Evolutionary conservation across 2,888 invertebrate genomes (phyloP).

Genomic region (Amblyteles armatorius): DNA sequence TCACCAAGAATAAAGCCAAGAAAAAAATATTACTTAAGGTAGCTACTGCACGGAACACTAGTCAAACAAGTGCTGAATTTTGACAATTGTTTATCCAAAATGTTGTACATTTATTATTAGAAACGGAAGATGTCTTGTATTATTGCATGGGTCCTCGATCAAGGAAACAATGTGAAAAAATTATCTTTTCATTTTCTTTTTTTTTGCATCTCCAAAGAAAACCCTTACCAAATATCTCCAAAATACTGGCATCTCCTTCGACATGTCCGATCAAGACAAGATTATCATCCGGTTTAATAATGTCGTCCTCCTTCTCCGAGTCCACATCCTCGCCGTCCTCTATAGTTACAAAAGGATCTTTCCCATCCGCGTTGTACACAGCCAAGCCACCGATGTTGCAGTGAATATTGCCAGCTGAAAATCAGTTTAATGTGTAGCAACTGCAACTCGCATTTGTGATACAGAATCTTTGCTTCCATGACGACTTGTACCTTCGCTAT

Average conservation of each 20-base stretch:
- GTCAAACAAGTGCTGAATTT: no score
- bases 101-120: no score
- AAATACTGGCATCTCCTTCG: slow-evolving; percentile 93
- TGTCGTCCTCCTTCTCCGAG: slow-evolving; percentile 95
- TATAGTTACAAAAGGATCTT: slow-evolving; percentile 78
- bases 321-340: slow-evolving; percentile 84
- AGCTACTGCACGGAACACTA: no score
- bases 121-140: no score
- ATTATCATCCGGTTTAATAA: slow-evolving; percentile 95
- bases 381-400: slow-evolving; percentile 80
- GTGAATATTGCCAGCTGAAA: slow-evolving; percentile 72
- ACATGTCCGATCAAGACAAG: slow-evolving; percentile 94
- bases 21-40: no score
- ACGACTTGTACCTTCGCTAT: slow-evolving; percentile 87
- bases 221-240: slow-evolving; percentile 93
- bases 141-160: no score
- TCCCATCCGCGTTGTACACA: slow-evolving; percentile 75
- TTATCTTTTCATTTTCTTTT: background rate
- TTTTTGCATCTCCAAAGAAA: slow-evolving; percentile 6
- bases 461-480: slow-evolving; percentile 47
- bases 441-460: slow-evolving; percentile 70
- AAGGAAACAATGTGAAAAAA: background rate
- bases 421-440: slow-evolving; percentile 80
- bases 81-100: no score
- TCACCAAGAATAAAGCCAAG: no score